Conservation (phyloP, 1,140 invertebrate species). For the Penaeus japonicus region DNA sequence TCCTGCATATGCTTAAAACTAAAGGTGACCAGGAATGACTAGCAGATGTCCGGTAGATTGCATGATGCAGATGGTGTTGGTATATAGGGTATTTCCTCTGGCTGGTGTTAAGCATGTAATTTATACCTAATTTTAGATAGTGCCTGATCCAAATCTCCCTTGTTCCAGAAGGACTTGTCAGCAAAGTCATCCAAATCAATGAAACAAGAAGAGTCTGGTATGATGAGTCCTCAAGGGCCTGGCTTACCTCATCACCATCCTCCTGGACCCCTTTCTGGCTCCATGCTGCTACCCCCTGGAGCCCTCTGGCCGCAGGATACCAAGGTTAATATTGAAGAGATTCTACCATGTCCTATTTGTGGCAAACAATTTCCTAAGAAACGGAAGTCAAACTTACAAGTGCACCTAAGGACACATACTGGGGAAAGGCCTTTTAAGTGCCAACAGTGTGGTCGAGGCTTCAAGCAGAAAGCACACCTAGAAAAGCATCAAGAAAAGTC, state of each 20-base stretch:
- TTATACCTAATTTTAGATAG: constrained; percentile 2
- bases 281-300: constrained; percentile 54
- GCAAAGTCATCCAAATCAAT: constrained; percentile 53
- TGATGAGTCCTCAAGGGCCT: constrained; percentile 54
- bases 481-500: constrained; percentile 60
- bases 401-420: constrained; percentile 95
- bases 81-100: background rate
- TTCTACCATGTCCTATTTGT: constrained; percentile 58
- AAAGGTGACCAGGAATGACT: constrained; percentile 6
- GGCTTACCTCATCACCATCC: constrained; percentile 30
- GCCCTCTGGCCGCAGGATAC: constrained; percentile 56
- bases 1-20: background rate
- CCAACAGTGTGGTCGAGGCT: constrained; percentile 58
- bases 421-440: constrained; percentile 68
- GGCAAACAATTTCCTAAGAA: constrained; percentile 59
- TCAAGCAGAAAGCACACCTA: constrained; percentile 60
- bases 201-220: constrained; percentile 43
- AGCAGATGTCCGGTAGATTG: background rate
- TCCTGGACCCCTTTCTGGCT: constrained; percentile 10
- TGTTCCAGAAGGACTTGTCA: constrained; percentile 60
- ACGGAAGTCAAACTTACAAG: constrained; percentile 89
- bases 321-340: constrained; percentile 56
- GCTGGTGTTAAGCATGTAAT: background rate
- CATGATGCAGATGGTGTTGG: constrained; percentile 20
- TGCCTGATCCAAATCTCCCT: constrained; percentile 59